Base-by-base conservation (phyloP, 2,888 invertebrate species). In the Acanthosepion esculentum region DNA sequence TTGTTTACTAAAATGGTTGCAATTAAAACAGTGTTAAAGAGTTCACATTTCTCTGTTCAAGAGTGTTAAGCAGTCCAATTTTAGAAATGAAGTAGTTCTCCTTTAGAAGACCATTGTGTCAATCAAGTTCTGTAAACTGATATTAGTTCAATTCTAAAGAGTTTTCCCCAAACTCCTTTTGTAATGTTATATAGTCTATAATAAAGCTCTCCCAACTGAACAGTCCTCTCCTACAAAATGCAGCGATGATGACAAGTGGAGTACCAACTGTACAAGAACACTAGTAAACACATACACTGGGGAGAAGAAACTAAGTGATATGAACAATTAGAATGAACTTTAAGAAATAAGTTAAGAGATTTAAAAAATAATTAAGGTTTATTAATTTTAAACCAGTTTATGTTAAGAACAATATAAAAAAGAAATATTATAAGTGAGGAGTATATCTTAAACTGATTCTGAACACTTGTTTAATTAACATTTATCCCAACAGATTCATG, bases 1-100 rank as follows among this genome's bases (percentile, higher is more conserved):
- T 78, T 78, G 78, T 78, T 78, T n/a, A 78, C 78, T 78, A 10
- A 78, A 78, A 78, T 64, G 78, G 15, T 59, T n/a, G n/a, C n/a
- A 78, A 78, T 15, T 15, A 78, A 78, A n/a, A 78, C 15, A n/a
- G 15, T n/a, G n/a, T 78, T 78, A 18, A 12, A n/a, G 3, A 59
- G 23, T 59, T 59, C 23, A 78, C 78, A 29, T 78, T 29, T 29
- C 20, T 26, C 26, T 23, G 6, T 78, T 29, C 26, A 78, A 78
- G 78, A 78, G 78, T 78, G 26, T 78, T 29, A 78, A n/a, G 78
- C 10, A 78, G 78, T 78, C 5, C n/a, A 78, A 78, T 78, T 78
- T 78, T 78, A n/a, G n/a, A 78, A 78, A 78, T 59, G 59, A 78
- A 78, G n/a, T 78, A 78, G n/a, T 78, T 78, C 33, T 78, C n/a